These are phyloP conservation scores for Harlomillsia oculata DNA, from an alignment of 1,140 invertebrate genomes.

Conservation along the genomic window DNA sequence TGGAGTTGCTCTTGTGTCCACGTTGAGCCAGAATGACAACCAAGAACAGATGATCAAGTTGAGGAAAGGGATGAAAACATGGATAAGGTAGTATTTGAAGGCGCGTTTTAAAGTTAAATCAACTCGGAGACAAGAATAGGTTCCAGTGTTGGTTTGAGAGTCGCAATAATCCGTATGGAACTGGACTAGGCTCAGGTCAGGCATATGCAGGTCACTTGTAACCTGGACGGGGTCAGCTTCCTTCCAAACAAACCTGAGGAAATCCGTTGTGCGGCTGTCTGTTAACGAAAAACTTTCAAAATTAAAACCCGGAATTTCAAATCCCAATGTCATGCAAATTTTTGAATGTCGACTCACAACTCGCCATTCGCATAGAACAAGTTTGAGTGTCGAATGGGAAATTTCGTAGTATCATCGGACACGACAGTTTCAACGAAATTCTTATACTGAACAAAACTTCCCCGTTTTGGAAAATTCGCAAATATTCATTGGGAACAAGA, in stretches of 20 bases:
- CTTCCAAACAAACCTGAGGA: constrained; percentile 89
- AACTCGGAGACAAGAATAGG: constrained; percentile 46
- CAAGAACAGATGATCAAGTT: constrained; percentile 51
- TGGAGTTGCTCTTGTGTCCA: background rate
- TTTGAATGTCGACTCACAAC: background rate
- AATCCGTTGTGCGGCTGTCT: constrained; percentile 86
- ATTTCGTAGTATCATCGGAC: constrained; percentile 11
- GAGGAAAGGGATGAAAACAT: constrained; percentile 46
- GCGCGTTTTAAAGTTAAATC: constrained; percentile 42
- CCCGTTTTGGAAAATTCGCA: background rate
- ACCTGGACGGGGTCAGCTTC: constrained; percentile 87
- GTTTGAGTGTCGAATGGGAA: constrained; percentile 20
- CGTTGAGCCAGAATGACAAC: constrained; percentile 37
- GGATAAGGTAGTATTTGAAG: constrained; percentile 36
- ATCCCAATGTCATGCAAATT: background rate
- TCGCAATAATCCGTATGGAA: constrained; percentile 88
- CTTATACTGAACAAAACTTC: background rate
- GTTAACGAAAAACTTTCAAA: background rate
- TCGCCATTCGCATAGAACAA: constrained; percentile 14
- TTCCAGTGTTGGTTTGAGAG: constrained; percentile 61
- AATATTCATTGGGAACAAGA: background rate
- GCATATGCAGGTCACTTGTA: constrained; percentile 83
- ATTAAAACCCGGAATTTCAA: background rate
- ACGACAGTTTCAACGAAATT: constrained; percentile 13
- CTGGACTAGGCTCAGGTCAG: constrained; percentile 83